Base-by-base conservation (phyloP, 92 coral and sea anemone genomes). In the Siderastrea siderea region DNA sequence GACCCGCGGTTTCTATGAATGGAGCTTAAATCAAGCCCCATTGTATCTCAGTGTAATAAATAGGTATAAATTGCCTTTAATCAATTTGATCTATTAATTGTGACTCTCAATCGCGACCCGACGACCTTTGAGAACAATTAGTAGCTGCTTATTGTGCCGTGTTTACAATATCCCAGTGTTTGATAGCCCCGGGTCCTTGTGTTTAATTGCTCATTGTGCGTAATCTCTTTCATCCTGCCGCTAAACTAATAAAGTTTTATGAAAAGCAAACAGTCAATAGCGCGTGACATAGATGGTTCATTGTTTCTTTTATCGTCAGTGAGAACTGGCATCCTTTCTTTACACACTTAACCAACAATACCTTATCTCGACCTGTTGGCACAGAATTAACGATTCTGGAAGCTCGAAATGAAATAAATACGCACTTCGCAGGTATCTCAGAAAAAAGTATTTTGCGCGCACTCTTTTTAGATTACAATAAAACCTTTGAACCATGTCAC, bases 51-150 rank as follows among this genome's bases (percentile, higher is more conserved):
- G 84, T 68, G 96, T 91, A 93, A 93, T 95, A 95, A 95, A 95
- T 95, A 94, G 99, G 95, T 93, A 83, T 95, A 96, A 96, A 96
- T 95, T 96, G 97, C 79, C 92, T 86, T 92, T 93, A 96, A 95
- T 96, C 99, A 95, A 87, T 89, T 89, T 83, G 90, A 91, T 86
- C 95, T 90, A 93, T 95, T 96, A 96, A 96, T 96, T 92, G 91
- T 77, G 92, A 80, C 90, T 93, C 85, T 83, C 89, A 68, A 89
- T 95, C 89, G 94, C 68, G 84, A 74, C 83, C 75, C 89, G 91
- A 71, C 75, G 95, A 95, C 95, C 98, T 90, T 87, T 87, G 79
- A 89, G 74, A 95, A 95, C 98, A 95, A 92, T 95, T 92, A 89
- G 83, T 83, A 70, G 87, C 74, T 77, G 87, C 92, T 92, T 87